Conservation (phyloP, 2,888 invertebrate genomes). For the Cosmia trapezina region DNA sequence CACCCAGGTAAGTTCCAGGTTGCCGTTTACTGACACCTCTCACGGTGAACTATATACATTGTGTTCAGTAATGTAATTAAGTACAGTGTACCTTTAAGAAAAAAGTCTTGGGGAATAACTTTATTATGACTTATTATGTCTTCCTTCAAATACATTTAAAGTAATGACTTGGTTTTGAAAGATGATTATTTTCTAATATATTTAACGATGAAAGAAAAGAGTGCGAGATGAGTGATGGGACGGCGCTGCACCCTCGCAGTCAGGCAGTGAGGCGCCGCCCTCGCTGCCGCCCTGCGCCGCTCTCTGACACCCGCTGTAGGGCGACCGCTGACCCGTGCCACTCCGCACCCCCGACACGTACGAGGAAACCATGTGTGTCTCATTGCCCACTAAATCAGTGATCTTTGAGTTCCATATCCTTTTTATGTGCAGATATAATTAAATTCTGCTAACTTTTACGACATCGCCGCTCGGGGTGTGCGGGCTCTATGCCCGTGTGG, state of each 20-base stretch:
- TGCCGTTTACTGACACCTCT: conserved; percentile 76
- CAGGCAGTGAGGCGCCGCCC: conserved; percentile 45
- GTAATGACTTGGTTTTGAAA: background rate
- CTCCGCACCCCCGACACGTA: conserved; percentile 76
- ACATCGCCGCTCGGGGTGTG: conserved; percentile 57
- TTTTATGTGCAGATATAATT: conserved; percentile 74
- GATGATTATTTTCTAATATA: conserved; percentile 9
- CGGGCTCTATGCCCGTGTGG: conserved; percentile 69
- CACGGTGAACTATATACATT: conserved; percentile 74
- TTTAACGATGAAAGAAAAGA: conserved; percentile 26
- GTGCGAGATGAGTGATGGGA: conserved; percentile 36
- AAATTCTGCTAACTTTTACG: conserved; percentile 69
- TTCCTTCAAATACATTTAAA: background rate
- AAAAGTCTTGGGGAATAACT: conserved; percentile 1
- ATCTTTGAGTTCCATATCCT: conserved; percentile 76
- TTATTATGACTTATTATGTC: background rate
- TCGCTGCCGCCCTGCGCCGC: conserved; percentile 67
- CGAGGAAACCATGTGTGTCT: conserved; percentile 71
- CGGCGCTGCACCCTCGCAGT: conserved; percentile 46
- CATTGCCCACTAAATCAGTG: conserved; percentile 78
- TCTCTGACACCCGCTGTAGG: conserved; percentile 78
- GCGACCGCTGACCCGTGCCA: conserved; percentile 83
- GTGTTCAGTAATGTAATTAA: conserved; percentile 69
- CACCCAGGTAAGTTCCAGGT: conserved; percentile 67
- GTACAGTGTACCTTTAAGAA: conserved; percentile 21